A percentile compares a stretch with the other conserved stretches of the same genome.
Evolutionary conservation across 2,888 invertebrate genomes (phyloP).

Genomic region (Keiferia lycopersicella): DNA sequence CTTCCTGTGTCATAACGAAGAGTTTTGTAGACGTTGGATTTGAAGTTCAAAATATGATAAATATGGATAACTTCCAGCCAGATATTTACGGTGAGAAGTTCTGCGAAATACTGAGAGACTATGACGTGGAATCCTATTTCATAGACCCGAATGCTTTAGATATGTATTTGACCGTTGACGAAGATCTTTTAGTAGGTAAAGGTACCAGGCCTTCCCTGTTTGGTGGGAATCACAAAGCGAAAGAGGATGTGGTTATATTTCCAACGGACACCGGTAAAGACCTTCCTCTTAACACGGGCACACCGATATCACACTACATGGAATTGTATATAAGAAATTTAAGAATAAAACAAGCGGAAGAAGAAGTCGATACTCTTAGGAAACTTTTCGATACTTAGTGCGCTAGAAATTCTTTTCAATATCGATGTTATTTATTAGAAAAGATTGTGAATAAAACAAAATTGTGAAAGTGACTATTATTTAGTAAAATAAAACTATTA

Average conservation of each 20-base stretch:
- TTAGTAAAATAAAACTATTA: too few relatives aligned
- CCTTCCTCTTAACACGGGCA: conserved; percentile 1
- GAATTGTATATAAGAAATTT: not conserved
- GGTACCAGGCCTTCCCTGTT: conserved; percentile 53
- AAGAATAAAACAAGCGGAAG: not conserved
- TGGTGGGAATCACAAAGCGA: conserved; percentile 47
- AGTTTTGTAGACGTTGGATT: conserved; percentile 48
- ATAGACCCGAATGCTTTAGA: conserved; percentile 43
- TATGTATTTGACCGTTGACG: conserved; percentile 53
- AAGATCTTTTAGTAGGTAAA: conserved; percentile 51
- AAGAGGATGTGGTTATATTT: not conserved
- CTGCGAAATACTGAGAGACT: conserved; percentile 42
- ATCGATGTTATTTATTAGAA: not conserved
- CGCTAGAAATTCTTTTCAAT: not conserved
- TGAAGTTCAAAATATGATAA: conserved; percentile 41
- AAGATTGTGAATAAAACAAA: not conserved
- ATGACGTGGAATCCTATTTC: conserved; percentile 49
- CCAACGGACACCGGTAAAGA: not conserved
- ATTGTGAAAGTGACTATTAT: conserved; percentile 2
- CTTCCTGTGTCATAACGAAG: conserved; percentile 42
- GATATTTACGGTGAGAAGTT: not conserved
- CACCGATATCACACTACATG: not conserved
- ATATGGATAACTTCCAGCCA: not conserved
- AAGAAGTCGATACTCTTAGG: not conserved
- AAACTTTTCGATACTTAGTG: not conserved